Evolutionary conservation across 2,797 vertebrate species (phyloP).

Genomic region (Sebastes diaconus): DNA sequence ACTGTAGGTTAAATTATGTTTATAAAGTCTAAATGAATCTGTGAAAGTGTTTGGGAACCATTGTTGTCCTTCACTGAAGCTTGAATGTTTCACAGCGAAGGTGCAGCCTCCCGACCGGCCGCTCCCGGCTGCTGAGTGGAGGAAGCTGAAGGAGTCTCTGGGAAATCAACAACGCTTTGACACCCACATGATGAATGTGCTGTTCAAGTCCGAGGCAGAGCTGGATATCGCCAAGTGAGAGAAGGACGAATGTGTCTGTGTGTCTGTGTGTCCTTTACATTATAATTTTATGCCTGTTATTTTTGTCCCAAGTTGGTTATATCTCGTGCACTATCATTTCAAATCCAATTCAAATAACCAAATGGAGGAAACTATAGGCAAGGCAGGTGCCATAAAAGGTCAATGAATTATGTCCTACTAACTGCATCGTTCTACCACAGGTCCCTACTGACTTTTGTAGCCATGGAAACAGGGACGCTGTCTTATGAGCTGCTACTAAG

Average conservation of each 20-base stretch:
- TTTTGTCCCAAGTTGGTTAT: background rate
- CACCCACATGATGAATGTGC: constrained; percentile 75
- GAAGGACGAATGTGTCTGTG: background rate
- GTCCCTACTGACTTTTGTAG: constrained; percentile 89
- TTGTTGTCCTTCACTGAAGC: background rate
- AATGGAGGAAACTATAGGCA: background rate
- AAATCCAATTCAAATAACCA: background rate
- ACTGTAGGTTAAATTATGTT: fast-evolving
- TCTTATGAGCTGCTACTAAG: constrained; percentile 86
- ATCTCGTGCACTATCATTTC: background rate
- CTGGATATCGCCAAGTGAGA: constrained; percentile 87
- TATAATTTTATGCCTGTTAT: background rate
- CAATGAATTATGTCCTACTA: background rate
- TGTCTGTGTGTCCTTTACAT: background rate
- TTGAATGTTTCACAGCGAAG: constrained; percentile 43
- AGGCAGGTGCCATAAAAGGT: background rate
- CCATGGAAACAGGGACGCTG: constrained; percentile 84
- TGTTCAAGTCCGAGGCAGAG: constrained; percentile 71
- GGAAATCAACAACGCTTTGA: constrained; percentile 77
- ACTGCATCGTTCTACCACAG: constrained; percentile 25
- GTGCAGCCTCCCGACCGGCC: constrained; percentile 74
- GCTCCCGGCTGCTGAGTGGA: constrained; percentile 86
- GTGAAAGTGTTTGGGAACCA: background rate
- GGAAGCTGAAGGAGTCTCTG: constrained; percentile 75
- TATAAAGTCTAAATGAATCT: background rate